Conservation (phyloP, 2,888 invertebrate genomes). For the Agrochola litura region DNA sequence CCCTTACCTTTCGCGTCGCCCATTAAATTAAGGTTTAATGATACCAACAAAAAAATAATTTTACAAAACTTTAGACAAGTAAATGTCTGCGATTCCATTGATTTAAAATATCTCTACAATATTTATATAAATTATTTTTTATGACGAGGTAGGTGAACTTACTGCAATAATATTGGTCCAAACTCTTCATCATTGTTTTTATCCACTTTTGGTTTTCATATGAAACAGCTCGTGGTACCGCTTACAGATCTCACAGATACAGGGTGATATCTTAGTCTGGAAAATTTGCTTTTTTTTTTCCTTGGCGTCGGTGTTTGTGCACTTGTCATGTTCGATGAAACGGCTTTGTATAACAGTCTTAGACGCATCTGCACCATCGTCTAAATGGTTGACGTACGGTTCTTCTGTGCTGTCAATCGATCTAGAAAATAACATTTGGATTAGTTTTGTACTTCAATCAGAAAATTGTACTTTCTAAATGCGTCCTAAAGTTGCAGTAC, state of each 20-base stretch:
- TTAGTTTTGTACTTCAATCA: constrained; percentile 6
- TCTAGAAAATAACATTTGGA: constrained; percentile 53
- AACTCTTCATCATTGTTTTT: background rate
- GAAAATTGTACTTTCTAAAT: background rate
- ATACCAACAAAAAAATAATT: constrained; percentile 13
- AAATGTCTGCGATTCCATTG: background rate
- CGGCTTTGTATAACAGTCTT: constrained; percentile 81
- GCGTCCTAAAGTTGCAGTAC: background rate
- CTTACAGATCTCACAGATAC: constrained; percentile 85
- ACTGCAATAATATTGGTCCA: constrained; percentile 8
- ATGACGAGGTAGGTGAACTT: constrained; percentile 29
- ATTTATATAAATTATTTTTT: background rate
- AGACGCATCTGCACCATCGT: constrained; percentile 70
- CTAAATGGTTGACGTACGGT: constrained; percentile 3
- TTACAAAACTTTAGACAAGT: background rate
- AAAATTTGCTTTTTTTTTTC: constrained; percentile 45
- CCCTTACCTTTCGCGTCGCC: constrained; percentile 33
- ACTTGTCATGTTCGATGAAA: constrained; percentile 74
- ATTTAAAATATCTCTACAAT: constrained; percentile 7
- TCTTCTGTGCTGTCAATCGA: constrained; percentile 59
- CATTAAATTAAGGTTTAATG: constrained; percentile 8
- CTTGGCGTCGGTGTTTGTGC: constrained; percentile 15
- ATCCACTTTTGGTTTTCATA: constrained; percentile 46
- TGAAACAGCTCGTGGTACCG: constrained; percentile 85
- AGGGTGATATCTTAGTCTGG: constrained; percentile 70